phyloP scores from a whole-genome alignment of 2,888 invertebrate genomes.

The Laothoe populi region DNA sequence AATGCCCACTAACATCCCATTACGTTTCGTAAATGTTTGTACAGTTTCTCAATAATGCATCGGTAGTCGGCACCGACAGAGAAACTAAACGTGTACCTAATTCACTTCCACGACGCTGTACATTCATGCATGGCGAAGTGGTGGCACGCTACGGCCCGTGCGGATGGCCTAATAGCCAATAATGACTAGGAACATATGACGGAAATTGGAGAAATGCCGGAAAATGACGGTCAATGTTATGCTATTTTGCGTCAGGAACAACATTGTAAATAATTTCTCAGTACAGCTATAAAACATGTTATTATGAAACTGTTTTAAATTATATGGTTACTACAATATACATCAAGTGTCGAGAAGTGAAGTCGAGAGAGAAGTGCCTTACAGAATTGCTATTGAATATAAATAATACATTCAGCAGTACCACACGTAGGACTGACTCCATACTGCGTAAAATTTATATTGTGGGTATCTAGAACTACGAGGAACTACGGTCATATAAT shows the following conservation, averaged over 20 bases:
- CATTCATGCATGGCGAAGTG: conserved; percentile 45
- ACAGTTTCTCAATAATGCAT: conserved; percentile 11
- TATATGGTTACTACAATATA: no score
- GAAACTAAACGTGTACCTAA: conserved; percentile 53
- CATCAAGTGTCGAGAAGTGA: no score
- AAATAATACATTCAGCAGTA: no score
- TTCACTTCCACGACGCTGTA: conserved; percentile 46
- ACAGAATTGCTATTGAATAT: no score
- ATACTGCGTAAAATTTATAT: no score
- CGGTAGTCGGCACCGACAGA: conserved; percentile 32
- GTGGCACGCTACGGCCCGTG: conserved; percentile 44
- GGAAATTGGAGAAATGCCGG: conserved; percentile 58
- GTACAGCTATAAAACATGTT: no score
- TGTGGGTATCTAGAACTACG: no score
- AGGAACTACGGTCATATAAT: no score
- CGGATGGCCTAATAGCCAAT: conserved; percentile 52
- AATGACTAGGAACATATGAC: conserved; percentile 64
- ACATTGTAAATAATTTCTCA: not conserved
- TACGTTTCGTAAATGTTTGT: conserved; percentile 8
- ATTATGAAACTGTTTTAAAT: no score
- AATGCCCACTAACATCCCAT: not conserved
- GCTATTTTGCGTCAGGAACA: conserved; percentile 2
- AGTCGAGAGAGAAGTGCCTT: no score
- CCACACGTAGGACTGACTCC: no score
- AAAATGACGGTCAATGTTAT: conserved; percentile 35